Percentiles rank a stretch among this genome's conserved stretches.
phyloP scores from a whole-genome alignment of 2,113 vertebrate genomes.

The Amphilophus citrinellus region DNA sequence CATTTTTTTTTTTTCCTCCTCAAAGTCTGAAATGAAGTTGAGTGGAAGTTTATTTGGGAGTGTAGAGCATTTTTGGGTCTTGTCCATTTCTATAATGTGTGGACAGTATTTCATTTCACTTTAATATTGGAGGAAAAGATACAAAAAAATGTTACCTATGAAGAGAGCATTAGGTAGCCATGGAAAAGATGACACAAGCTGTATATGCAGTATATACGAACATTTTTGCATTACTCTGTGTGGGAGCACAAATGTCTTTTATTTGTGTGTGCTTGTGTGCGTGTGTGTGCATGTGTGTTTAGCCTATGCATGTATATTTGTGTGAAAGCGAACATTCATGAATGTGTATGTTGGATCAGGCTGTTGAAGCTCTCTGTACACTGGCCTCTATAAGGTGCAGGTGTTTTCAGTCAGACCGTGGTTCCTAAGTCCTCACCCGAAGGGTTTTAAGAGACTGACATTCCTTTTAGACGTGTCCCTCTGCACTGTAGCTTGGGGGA shows the following conservation, averaged over 20 bases:
- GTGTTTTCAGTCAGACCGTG: constrained; percentile 78
- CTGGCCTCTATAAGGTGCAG: constrained; percentile 67
- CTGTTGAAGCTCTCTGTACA: constrained; percentile 62
- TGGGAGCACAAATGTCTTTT: constrained; percentile 31
- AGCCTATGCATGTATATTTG: constrained; percentile 56
- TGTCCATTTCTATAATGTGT: constrained; percentile 69
- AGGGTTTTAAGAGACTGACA: constrained; percentile 72
- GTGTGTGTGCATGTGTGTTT: constrained; percentile 24
- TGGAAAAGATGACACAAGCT: constrained; percentile 69
- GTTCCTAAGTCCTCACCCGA: constrained; percentile 69
- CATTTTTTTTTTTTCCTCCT: constrained; percentile 40
- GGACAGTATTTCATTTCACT: constrained; percentile 74
- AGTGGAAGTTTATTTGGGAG: constrained; percentile 68
- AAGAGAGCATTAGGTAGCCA: constrained; percentile 22
- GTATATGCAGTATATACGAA: constrained; percentile 21
- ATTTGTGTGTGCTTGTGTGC: constrained; percentile 32
- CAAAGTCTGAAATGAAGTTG: constrained; percentile 64
- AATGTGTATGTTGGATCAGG: constrained; percentile 72
- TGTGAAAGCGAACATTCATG: constrained; percentile 69
- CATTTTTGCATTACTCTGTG: constrained; percentile 19
- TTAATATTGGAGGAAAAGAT: constrained; percentile 61
- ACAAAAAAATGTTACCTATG: constrained; percentile 61
- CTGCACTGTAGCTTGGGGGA: constrained; percentile 39
- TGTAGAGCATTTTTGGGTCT: constrained; percentile 75
- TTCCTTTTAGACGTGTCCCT: constrained; percentile 70